phyloP scores from a whole-genome alignment of 2,797 vertebrate species.

The Hapalemur alaotrensis region DNA sequence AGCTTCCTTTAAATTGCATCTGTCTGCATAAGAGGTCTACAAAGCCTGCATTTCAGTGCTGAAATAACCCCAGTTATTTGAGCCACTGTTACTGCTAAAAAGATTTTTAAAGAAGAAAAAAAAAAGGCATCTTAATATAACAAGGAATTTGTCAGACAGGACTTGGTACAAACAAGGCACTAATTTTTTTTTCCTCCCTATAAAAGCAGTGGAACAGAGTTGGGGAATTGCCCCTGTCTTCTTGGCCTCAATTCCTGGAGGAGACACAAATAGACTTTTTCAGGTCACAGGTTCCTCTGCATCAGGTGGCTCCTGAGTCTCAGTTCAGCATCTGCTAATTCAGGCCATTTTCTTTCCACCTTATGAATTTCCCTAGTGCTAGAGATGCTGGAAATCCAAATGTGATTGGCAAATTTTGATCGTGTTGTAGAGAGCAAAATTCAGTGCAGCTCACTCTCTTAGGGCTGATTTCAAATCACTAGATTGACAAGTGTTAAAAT shows the following conservation, averaged over 20 bases:
- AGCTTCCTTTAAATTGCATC: background rate
- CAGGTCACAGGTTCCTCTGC: background rate
- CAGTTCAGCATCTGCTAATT: rapidly evolving
- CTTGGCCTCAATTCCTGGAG: background rate
- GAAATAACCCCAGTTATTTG: background rate
- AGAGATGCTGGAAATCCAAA: background rate
- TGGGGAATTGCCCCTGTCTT: background rate
- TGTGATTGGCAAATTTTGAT: background rate
- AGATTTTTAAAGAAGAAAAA: background rate
- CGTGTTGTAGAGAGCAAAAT: slow-evolving; percentile 49
- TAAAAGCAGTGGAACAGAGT: background rate
- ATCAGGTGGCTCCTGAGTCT: background rate
- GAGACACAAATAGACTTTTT: background rate
- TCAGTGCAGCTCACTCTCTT: slow-evolving; percentile 54
- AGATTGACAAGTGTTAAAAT: slow-evolving; percentile 51
- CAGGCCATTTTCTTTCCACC: background rate
- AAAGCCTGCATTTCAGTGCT: background rate
- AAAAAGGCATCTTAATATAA: background rate
- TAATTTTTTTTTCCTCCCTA: background rate
- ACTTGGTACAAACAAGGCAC: background rate
- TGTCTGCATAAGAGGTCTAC: background rate
- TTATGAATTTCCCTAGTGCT: background rate
- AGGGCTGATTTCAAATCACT: slow-evolving; percentile 69
- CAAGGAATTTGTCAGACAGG: background rate
- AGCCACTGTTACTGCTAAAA: background rate